Conservation (phyloP, 1,140 invertebrate genomes). For the Eupristina koningsbergeri region DNA sequence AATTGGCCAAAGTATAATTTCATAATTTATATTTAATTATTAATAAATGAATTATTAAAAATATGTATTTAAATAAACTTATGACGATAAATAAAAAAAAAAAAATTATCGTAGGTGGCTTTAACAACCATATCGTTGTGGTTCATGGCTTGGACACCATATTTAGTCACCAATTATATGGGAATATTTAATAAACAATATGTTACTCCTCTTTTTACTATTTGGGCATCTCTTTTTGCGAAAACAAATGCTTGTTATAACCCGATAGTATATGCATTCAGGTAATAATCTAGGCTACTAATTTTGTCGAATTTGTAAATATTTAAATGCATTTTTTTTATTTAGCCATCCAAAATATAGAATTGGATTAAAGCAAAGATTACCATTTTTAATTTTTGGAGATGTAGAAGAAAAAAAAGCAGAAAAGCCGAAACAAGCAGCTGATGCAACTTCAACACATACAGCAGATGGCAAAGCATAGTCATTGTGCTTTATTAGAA, state of each 20-base stretch:
- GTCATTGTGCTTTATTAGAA: not conserved
- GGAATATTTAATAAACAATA: constrained; percentile 80
- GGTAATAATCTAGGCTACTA: constrained; percentile 71
- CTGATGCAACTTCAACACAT: constrained; percentile 31
- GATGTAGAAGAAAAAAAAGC: constrained; percentile 45
- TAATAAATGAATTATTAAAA: too few relatives aligned
- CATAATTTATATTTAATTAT: not conserved
- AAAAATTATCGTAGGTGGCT: constrained; percentile 78
- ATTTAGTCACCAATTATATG: constrained; percentile 84
- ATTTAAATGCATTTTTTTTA: constrained; percentile 44
- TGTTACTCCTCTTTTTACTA: constrained; percentile 82
- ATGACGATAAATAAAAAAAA: too few relatives aligned
- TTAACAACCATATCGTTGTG: constrained; percentile 87
- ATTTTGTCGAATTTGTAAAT: not conserved
- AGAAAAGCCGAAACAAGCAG: not conserved
- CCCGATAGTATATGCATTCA: constrained; percentile 88
- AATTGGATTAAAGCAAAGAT: constrained; percentile 80
- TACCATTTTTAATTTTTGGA: constrained; percentile 79
- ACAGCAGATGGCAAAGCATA: constrained; percentile 38
- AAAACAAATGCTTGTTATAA: constrained; percentile 87
- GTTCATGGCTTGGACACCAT: constrained; percentile 91
- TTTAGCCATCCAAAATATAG: constrained; percentile 85
- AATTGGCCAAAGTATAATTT: constrained; percentile 78
- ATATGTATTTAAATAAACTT: too few relatives aligned
- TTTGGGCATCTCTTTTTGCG: constrained; percentile 86